Base-by-base conservation (phyloP, 2,797 vertebrate genomes). In the Pipistrellus pygmaeus region DNA sequence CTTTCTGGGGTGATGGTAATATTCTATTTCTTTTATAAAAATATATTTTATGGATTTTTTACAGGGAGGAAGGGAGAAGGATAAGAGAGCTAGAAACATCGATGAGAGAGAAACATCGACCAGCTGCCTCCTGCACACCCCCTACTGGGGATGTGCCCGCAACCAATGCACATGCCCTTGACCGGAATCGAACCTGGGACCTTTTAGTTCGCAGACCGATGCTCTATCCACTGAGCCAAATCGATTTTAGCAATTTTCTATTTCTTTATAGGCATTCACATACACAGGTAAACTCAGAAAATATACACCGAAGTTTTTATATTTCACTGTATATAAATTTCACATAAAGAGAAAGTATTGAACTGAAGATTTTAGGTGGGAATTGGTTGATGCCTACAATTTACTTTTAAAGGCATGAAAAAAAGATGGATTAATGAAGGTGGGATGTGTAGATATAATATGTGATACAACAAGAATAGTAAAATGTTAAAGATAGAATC, bases 391-490 rank as follows among this genome's bases (percentile, higher is more conserved):
- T 71, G 13, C 35, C 27, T 86, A 41, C 13, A 62, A 4, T 46
- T 75, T 57, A 32, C n/a, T 76, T 94, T 94, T 44, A 87, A 95
- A 76, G 38, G 44, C 30, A 27, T 73, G 48, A 77, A 72, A 68
- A 17, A 84, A 85, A 90, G 35, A 51, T 88, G 66, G 32, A 76
- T 69, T 76, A 55, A 93, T 30, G 32, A 53, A 90, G 68, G 4
- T 88, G 21, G 46, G 10, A 46, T 94, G 13, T 57, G 35, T 23
- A 88, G 32, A 27, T 23, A 88, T 18, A 25, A 8, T 76, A 88
- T 7, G 17, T 68, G 35, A 72, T 32, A 80, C 71, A 66, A 38
- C 60, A 90, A 90, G 18, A 92, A 73, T 9, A 32, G 46, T 71
- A 69, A 53, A 44, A 30, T 92, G 35, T 85, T 88, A 71, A 76